Evolutionary conservation across 2,888 invertebrate species (phyloP).

Genomic region (Lasioglossum malachurum): DNA sequence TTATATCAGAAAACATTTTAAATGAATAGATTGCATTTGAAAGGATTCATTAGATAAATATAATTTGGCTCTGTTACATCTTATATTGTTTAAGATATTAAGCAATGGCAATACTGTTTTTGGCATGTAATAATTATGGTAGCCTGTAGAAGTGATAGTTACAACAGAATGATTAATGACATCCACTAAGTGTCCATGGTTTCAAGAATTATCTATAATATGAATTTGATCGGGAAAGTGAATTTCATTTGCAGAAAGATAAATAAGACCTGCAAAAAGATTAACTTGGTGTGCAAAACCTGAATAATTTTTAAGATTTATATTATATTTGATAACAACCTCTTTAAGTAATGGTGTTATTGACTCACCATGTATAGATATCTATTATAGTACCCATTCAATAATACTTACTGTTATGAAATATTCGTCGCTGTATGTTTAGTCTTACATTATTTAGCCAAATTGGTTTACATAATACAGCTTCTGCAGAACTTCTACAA

Average conservation of each 20-base stretch:
- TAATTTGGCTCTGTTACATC: background rate
- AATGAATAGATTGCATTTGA: background rate
- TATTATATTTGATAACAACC: background rate
- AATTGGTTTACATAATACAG: conserved; percentile 72
- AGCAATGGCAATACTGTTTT: background rate
- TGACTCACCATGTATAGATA: background rate
- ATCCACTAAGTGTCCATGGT: too few species aligned
- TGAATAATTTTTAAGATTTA: background rate
- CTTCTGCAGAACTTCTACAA: conserved; percentile 74
- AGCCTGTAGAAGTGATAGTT: too few species aligned
- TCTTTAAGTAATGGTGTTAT: background rate
- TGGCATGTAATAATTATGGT: too few species aligned
- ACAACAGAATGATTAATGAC: too few species aligned
- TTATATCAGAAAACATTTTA: background rate
- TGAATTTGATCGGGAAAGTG: too few species aligned
- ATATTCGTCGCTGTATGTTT: conserved; percentile 66
- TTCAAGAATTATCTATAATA: too few species aligned
- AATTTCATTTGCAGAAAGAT: too few species aligned
- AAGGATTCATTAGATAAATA: background rate
- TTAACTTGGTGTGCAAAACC: too few species aligned
- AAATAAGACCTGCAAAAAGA: too few species aligned
- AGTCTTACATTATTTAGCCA: conserved; percentile 68
- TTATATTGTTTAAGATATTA: background rate
- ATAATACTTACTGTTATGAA: conserved; percentile 54
- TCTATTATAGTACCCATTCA: background rate